Evolutionary conservation across 1,140 invertebrate genomes (phyloP).

Genomic region (Atopsyche davidsoni): DNA sequence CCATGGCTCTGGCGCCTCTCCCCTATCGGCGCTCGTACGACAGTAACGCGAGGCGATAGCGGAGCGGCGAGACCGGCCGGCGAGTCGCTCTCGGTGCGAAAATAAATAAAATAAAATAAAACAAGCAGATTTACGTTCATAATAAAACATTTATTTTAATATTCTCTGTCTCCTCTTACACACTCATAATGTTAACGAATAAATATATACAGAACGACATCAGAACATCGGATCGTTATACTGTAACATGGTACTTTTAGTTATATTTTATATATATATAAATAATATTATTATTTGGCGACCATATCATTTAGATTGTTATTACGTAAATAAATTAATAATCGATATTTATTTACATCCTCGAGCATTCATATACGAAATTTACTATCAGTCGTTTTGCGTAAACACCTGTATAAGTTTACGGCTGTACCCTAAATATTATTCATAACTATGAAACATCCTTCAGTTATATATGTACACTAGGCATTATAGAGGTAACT

Average conservation of each 20-base stretch:
- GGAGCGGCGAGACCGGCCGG: too few species aligned
- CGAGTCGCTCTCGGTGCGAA: too few species aligned
- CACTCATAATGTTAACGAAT: constrained; percentile 29
- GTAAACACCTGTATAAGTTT: constrained; percentile 23
- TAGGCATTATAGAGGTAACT: constrained; percentile 29
- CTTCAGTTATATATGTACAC: constrained; percentile 27
- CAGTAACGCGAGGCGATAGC: too few species aligned
- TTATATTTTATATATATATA: constrained; percentile 26
- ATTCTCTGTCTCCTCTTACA: constrained; percentile 27
- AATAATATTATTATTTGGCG: constrained; percentile 32
- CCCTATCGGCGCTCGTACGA: neutral
- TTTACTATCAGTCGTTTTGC: constrained; percentile 32
- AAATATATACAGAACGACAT: constrained; percentile 30
- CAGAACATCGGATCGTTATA: constrained; percentile 27
- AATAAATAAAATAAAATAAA: constrained; percentile 21
- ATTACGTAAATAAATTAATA: constrained; percentile 31
- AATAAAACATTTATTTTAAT: constrained; percentile 32
- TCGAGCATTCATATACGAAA: constrained; percentile 30
- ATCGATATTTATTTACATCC: constrained; percentile 28
- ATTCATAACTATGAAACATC: constrained; percentile 26
- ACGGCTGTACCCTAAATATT: constrained; percentile 31
- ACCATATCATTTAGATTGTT: constrained; percentile 29
- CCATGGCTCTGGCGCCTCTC: neutral
- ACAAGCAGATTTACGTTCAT: constrained; percentile 28
- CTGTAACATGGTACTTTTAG: constrained; percentile 28